Conservation (phyloP, 30 jellyfish, hydroid and myxozoan species). For the Clytia hemisphaerica region DNA sequence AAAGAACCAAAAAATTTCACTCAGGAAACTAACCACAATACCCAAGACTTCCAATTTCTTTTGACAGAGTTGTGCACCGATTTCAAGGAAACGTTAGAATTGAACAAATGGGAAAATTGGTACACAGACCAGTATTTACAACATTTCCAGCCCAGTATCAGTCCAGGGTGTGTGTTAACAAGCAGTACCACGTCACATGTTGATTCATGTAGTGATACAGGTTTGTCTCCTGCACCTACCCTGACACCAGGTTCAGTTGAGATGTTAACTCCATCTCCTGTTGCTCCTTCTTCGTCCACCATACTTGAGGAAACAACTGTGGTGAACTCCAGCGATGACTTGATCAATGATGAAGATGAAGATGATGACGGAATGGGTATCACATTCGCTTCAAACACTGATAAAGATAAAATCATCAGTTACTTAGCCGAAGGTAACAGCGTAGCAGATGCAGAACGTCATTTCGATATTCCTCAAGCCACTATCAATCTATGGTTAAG, state of each 20-base stretch:
- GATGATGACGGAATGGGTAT: slow-evolving; percentile 6
- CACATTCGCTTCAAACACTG: not conserved
- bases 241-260: too few species aligned
- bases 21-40: too few species aligned
- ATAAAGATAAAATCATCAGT: slow-evolving; percentile 2
- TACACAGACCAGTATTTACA: slow-evolving; percentile 33
- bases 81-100: slow-evolving; percentile 6
- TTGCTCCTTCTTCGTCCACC: too few species aligned
- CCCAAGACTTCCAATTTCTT: too few species aligned
- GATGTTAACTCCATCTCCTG: too few species aligned
- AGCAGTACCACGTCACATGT: too few species aligned
- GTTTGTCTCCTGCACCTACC: too few species aligned
- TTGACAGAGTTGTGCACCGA: slow-evolving; percentile 22
- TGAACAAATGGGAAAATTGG: slow-evolving; percentile 23
- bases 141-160: slow-evolving; percentile 16
- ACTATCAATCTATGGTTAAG: slow-evolving; percentile 4
- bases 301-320: too few species aligned
- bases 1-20: too few species aligned
- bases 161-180: too few species aligned
- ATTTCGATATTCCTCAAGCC: slow-evolving; percentile 10
- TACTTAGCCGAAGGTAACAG: slow-evolving; percentile 9
- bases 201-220: too few species aligned
- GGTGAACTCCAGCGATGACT: too few species aligned
- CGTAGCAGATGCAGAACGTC: slow-evolving; percentile 13
- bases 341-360: not conserved